These are phyloP conservation scores for Burhinus bistriatus DNA, from an alignment of 2,113 vertebrate species.

Conservation along the genomic window DNA sequence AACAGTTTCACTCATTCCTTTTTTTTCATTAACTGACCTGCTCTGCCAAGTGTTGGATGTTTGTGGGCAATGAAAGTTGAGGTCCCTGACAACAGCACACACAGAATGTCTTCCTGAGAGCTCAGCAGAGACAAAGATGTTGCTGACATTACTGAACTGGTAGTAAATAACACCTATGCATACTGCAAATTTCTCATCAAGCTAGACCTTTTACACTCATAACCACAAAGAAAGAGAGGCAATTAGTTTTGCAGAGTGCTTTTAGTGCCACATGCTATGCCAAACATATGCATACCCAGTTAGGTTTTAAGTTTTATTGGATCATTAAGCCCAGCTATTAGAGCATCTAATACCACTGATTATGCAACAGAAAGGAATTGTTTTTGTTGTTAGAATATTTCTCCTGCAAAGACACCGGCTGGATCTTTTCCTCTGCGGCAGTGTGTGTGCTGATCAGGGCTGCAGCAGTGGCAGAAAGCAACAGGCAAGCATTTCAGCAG, in stretches of 20 bases:
- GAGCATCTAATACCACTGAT: not conserved
- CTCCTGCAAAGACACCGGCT: not conserved
- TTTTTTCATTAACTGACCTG: not conserved
- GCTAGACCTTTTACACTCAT: not conserved
- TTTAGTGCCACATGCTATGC: not conserved
- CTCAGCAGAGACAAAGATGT: not conserved
- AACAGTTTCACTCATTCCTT: not conserved
- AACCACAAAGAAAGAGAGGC: not conserved
- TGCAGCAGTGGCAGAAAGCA: not conserved
- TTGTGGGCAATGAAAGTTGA: not conserved
- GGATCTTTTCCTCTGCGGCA: not conserved
- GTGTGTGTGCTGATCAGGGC: not conserved
- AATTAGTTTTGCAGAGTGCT: not conserved
- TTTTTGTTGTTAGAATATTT: not conserved
- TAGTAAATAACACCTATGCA: not conserved
- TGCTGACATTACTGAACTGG: not conserved
- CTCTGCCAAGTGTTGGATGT: not conserved
- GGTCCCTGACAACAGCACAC: not conserved
- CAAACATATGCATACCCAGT: not conserved
- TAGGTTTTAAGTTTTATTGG: not conserved
- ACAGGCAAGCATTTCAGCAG: not conserved
- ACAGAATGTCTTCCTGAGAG: not conserved
- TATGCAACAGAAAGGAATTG: not conserved
- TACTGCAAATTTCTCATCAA: not conserved
- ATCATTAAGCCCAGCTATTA: not conserved